A percentile compares a stretch with the other conserved stretches of the same genome.
Evolutionary conservation across 2,113 vertebrate genomes (phyloP).

Genomic region (Oncorhynchus gorbuscha): DNA sequence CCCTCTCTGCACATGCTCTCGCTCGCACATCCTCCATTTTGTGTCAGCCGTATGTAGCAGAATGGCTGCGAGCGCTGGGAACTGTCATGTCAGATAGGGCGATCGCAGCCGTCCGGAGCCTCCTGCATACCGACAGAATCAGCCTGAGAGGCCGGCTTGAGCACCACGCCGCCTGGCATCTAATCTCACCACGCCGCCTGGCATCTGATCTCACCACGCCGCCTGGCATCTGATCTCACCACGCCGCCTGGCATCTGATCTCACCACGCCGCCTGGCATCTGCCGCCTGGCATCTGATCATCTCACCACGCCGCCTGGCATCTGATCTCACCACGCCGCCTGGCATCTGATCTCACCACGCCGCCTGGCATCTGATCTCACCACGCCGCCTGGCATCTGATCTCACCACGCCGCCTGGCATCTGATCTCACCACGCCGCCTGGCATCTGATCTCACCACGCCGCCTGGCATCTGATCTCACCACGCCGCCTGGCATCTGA

Average conservation of each 20-base stretch:
- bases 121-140: not conserved
- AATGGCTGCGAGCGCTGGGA: not conserved
- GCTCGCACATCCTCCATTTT: not conserved
- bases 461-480: not conserved
- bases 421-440: not conserved
- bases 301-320: not conserved
- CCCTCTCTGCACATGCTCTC: not conserved
- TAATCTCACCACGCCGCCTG: too few species aligned
- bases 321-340: not conserved
- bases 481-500: not conserved
- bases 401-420: not conserved
- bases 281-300: not conserved
- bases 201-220: too few species aligned
- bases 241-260: not conserved
- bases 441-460: not conserved
- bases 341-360: not conserved
- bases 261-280: not conserved
- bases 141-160: not conserved
- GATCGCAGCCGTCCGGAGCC: not conserved
- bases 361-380: not conserved
- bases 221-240: not conserved
- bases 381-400: too few species aligned
- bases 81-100: slow-evolving; percentile 1
- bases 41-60: not conserved
- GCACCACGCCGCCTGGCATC: not conserved